These are phyloP conservation scores for Eonycteris spelaea DNA, from an alignment of 2,113 vertebrate genomes.

Conservation along the genomic window DNA sequence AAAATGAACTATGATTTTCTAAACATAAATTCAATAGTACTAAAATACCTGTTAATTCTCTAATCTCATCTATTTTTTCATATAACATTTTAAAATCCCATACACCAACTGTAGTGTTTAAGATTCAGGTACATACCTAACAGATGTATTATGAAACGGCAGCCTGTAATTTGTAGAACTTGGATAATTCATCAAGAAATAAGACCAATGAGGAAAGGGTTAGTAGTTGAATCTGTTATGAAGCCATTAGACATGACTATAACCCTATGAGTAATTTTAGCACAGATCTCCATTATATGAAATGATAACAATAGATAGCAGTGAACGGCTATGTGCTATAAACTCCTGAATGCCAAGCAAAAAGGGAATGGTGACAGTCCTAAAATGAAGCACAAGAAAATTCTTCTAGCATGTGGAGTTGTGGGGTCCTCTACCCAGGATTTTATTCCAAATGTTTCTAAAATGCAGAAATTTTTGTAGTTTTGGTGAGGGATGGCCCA, in stretches of 20 bases:
- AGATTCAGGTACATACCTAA: neutral
- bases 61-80: neutral
- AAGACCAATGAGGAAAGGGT: neutral
- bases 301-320: neutral
- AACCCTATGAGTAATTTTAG: neutral
- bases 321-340: neutral
- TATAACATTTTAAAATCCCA: neutral
- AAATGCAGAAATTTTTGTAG: neutral
- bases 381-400: neutral
- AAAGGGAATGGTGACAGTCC: neutral
- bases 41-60: slow-evolving; percentile 8
- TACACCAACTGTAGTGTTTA: neutral
- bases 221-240: neutral
- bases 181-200: neutral
- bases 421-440: neutral
- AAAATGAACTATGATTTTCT: slow-evolving; percentile 4
- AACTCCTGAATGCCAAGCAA: neutral
- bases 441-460: neutral
- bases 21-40: neutral
- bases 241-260: neutral
- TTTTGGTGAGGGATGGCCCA: neutral
- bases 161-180: neutral
- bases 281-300: neutral
- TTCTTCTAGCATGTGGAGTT: neutral
- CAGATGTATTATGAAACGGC: neutral